A percentile compares a stretch with the other conserved stretches of the same genome.
These are phyloP conservation scores for Ametastegia equiseti DNA, from an alignment of 2,888 invertebrate species.

Conservation along the genomic window DNA sequence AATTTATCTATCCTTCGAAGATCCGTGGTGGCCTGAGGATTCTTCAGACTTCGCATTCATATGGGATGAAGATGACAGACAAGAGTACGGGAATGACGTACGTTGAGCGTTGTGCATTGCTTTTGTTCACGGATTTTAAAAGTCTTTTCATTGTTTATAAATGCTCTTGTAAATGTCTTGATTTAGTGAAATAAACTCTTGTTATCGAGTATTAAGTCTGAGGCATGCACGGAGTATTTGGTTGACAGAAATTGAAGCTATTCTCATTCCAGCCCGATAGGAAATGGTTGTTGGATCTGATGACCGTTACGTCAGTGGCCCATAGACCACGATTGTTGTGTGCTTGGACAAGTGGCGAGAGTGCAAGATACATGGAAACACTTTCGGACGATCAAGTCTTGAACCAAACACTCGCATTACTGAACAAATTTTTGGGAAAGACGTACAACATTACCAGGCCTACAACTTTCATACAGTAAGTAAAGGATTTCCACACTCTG, in stretches of 20 bases:
- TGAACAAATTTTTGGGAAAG: slow-evolving; percentile 78
- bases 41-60: slow-evolving; percentile 78
- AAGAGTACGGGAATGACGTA: slow-evolving; percentile 53
- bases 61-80: slow-evolving; percentile 78
- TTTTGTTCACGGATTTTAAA: background rate
- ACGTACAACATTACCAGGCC: slow-evolving; percentile 77
- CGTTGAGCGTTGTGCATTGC: background rate
- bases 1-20: slow-evolving; percentile 81
- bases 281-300: slow-evolving; percentile 81
- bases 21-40: slow-evolving; percentile 81
- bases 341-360: slow-evolving; percentile 82
- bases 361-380: slow-evolving; percentile 81
- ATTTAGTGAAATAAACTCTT: background rate
- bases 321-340: slow-evolving; percentile 80
- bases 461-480: slow-evolving; percentile 77
- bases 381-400: slow-evolving; percentile 78
- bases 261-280: slow-evolving; percentile 65
- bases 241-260: background rate
- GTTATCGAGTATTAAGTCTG: too few species aligned
- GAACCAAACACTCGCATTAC: slow-evolving; percentile 73
- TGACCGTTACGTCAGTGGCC: slow-evolving; percentile 81
- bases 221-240: too few species aligned
- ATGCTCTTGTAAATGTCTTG: too few species aligned
- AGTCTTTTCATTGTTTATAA: too few species aligned
- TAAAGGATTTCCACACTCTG: background rate